Conservation (phyloP, 2,113 vertebrate genomes). For the Cnemophilus loriae region DNA sequence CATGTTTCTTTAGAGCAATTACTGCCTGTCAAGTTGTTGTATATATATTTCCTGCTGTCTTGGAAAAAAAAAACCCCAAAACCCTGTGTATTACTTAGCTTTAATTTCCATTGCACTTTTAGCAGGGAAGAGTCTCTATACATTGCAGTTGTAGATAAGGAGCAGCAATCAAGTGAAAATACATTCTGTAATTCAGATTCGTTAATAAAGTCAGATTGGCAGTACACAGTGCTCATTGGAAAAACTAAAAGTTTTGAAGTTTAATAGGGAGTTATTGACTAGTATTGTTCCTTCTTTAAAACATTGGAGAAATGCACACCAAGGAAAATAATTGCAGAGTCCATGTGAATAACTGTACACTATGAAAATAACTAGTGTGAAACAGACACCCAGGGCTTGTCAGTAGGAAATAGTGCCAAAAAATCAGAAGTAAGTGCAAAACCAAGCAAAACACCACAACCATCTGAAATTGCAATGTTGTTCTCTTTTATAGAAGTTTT, state of each 20-base stretch:
- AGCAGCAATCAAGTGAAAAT: background rate
- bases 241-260: background rate
- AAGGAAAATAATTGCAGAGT: background rate
- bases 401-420: background rate
- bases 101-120: slow-evolving; percentile 16
- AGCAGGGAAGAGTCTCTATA: background rate
- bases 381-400: background rate
- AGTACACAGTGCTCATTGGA: background rate
- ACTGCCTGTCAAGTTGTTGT: slow-evolving; percentile 38
- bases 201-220: background rate
- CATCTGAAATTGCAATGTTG: background rate
- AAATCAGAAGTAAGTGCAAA: background rate
- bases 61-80: background rate
- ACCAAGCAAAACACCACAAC: background rate
- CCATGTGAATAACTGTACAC: background rate
- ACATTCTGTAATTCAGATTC: background rate
- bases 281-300: background rate
- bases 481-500: background rate
- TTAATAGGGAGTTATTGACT: background rate
- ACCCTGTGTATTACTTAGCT: background rate
- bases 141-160: background rate
- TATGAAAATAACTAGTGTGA: background rate
- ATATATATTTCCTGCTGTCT: slow-evolving; percentile 1
- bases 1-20: slow-evolving; percentile 15
- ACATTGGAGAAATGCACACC: background rate